Evolutionary conservation across 2,888 invertebrate species (phyloP), one percentile per base, ranked within the genome.

Genomic region (Frankliniella intonsa): DNA sequence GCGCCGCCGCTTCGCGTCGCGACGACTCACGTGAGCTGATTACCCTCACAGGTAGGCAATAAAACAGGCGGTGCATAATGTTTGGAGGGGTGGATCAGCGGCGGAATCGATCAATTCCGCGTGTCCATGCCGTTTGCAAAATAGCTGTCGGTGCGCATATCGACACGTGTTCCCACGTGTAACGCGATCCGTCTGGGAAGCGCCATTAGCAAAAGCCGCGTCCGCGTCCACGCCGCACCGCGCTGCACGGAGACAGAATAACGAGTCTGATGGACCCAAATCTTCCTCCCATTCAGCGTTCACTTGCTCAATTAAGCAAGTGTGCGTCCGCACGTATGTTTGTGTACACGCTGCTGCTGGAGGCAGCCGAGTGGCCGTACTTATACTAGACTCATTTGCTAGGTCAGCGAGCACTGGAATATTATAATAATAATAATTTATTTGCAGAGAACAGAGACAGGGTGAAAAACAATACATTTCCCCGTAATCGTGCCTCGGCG

Each of bases 181-280:
- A 76, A 76, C 69, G 69, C 69, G 69, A 76, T 76, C 69, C 25
- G 25, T 76, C 69, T 76, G 69, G 69, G 69, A 76, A 76, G 69
- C 69, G 69, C 69, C 69, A 76, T 76, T 76, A 76, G 69, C 25
- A 12, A 19, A 1, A 11, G 69, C 1, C 69, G 9, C 55, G 55
- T 12, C 10, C 19, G 38, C 38, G 55, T 12, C 10, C 19, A 5
- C 38, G 38, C 55, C 55, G 55, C 55, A 55, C 51, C 9, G 55
- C 14, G 55, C 17, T 55, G 55, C 2, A 8, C 9, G 14, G 14
- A 14, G 55, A 55, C 38, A 38, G 38, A 38, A 38, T 38, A 38
- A 3, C 38, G 38, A 38, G 38, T 38, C 38, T 38, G 38, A 38
- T 38, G 38, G 38, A 38, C 38, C 38, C 62, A 17, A 55, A 62